phyloP scores from a whole-genome alignment of 2,888 invertebrate genomes.

The Ophion slaviceki region DNA sequence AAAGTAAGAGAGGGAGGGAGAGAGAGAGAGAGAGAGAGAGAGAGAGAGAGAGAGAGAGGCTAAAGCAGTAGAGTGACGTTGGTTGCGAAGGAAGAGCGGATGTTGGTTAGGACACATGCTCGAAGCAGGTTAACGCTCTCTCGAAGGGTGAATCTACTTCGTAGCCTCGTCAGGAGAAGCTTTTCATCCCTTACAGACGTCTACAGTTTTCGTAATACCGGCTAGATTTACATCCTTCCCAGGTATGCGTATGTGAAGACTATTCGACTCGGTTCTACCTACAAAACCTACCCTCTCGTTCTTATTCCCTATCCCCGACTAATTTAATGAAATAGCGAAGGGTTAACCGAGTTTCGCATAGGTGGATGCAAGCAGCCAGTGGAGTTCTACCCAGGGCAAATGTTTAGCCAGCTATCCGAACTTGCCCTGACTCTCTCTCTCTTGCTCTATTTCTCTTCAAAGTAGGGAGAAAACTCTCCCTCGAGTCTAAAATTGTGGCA shows the following conservation, averaged over 20 bases:
- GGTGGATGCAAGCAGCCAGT: constrained; percentile 72
- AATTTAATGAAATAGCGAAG: constrained; percentile 82
- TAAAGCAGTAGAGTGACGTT: constrained; percentile 64
- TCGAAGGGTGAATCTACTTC: constrained; percentile 72
- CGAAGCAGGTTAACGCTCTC: constrained; percentile 42
- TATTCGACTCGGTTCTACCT: constrained; percentile 2
- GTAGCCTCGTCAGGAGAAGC: constrained; percentile 54
- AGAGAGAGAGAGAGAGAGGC: constrained; percentile 61
- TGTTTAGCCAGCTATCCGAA: constrained; percentile 76
- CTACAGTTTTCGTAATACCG: constrained; percentile 46
- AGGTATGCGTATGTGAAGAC: background rate
- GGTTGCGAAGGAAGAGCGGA: constrained; percentile 48
- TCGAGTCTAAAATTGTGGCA: background rate
- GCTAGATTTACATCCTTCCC: constrained; percentile 33
- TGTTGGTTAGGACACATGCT: constrained; percentile 54
- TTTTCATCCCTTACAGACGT: constrained; percentile 38
- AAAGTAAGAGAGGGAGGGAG: constrained; percentile 30
- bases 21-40: constrained; percentile 60
- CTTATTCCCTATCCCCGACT: constrained; percentile 68
- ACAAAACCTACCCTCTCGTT: constrained; percentile 28
- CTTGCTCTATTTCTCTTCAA: background rate
- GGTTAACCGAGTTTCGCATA: constrained; percentile 78
- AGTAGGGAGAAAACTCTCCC: constrained; percentile 10
- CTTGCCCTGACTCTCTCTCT: background rate
- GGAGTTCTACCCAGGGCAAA: constrained; percentile 75